phyloP scores from a whole-genome alignment of 2,113 vertebrate species.

The Ellobius talpinus region DNA sequence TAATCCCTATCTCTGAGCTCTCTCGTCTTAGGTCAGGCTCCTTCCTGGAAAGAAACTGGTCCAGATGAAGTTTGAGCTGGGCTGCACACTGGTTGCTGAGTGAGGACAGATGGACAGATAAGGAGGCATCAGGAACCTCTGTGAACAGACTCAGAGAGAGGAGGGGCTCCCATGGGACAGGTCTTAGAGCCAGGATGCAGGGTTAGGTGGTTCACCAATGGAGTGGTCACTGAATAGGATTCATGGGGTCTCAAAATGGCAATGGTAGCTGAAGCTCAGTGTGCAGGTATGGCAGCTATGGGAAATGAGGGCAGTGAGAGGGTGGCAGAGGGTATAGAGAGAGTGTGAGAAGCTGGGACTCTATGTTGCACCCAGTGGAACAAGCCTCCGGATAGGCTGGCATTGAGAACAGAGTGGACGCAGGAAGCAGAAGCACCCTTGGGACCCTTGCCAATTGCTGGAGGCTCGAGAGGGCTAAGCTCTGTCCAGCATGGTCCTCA shows the following conservation, averaged over 20 bases:
- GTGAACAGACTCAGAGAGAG: not conserved
- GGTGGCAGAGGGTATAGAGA: not conserved
- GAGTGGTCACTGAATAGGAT: not conserved
- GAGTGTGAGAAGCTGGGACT: not conserved
- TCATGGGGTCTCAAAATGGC: not conserved
- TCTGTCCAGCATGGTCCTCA: not conserved
- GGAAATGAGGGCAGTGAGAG: not conserved
- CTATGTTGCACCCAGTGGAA: not conserved
- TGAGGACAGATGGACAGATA: not conserved
- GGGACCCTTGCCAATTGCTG: not conserved
- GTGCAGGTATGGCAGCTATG: not conserved
- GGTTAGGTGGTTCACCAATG: not conserved
- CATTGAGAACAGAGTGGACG: not conserved
- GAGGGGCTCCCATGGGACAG: not conserved
- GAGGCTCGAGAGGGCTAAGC: not conserved
- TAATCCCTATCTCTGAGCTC: not conserved
- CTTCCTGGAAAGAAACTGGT: not conserved
- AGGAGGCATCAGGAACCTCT: not conserved
- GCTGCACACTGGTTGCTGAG: not conserved
- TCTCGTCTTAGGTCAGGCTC: not conserved
- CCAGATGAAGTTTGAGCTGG: not conserved
- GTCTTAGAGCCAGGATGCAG: not conserved
- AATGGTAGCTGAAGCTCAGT: not conserved
- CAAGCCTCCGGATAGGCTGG: not conserved
- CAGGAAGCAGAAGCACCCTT: no score